phyloP scores from a whole-genome alignment of 2,888 invertebrate genomes.

The Silvanus unidentatus region DNA sequence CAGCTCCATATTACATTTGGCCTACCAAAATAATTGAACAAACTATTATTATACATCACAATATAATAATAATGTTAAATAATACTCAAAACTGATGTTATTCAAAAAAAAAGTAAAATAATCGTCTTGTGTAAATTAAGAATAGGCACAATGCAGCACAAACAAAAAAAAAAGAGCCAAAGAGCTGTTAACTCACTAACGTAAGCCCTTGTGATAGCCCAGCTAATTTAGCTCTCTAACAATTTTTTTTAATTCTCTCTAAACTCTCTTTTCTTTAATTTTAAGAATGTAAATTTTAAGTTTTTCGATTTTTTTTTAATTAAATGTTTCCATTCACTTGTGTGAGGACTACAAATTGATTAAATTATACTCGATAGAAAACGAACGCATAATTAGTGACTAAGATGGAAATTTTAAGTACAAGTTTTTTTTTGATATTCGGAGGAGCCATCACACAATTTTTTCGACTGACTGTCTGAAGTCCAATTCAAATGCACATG shows the following conservation, averaged over 20 bases:
- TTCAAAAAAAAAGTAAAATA: conserved; percentile 11
- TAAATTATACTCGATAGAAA: too few relatives aligned
- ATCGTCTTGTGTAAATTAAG: conserved; percentile 39
- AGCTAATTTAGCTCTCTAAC: conserved; percentile 45
- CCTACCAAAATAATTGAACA: conserved; percentile 33
- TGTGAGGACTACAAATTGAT: conserved; percentile 15
- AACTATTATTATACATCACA: conserved; percentile 3
- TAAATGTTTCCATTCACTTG: conserved; percentile 39
- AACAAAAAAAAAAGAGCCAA: conserved; percentile 41
- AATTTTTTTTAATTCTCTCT: conserved; percentile 6
- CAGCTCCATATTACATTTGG: conserved; percentile 38
- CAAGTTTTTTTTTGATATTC: not conserved
- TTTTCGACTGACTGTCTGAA: not conserved
- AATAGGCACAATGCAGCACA: conserved; percentile 39
- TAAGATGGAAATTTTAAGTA: too few relatives aligned
- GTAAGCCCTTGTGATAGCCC: conserved; percentile 46
- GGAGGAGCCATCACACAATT: not conserved
- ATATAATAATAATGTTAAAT: conserved; percentile 24
- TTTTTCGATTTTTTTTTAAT: conserved; percentile 8
- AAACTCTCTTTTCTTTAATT: conserved; percentile 1
- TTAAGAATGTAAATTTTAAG: conserved; percentile 24
- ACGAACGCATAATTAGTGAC: too few relatives aligned
- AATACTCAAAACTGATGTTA: conserved; percentile 27
- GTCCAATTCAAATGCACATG: too few relatives aligned
- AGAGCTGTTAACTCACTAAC: conserved; percentile 47